These are phyloP conservation scores for Sciaenops ocellatus DNA, from an alignment of 2,797 vertebrate species.

Conservation along the genomic window DNA sequence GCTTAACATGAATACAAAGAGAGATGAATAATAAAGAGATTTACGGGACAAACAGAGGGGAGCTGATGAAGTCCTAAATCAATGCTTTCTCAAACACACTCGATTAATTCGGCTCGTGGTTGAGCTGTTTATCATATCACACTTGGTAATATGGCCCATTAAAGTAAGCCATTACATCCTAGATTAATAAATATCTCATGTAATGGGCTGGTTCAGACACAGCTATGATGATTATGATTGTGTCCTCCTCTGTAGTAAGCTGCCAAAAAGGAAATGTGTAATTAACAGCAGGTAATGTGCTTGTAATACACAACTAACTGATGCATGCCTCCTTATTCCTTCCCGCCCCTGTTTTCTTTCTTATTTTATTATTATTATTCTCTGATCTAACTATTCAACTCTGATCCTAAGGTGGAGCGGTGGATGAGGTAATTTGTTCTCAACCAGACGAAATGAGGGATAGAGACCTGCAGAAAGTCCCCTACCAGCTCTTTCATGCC, in stretches of 20 bases:
- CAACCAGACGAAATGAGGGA: constrained; percentile 90
- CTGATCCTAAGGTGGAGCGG: constrained; percentile 87
- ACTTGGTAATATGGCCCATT: constrained; percentile 23
- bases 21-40: constrained; percentile 46
- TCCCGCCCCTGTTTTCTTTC: background rate
- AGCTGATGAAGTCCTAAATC: constrained; percentile 23
- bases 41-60: constrained; percentile 12
- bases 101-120: constrained; percentile 24
- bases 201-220: constrained; percentile 21
- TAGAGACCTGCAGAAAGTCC: constrained; percentile 91
- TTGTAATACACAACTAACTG: constrained; percentile 15
- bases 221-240: constrained; percentile 20
- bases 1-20: constrained; percentile 23
- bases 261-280: constrained; percentile 17
- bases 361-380: background rate
- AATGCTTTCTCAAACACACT: constrained; percentile 1
- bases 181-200: constrained; percentile 35
- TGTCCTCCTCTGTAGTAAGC: constrained; percentile 20
- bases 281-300: constrained; percentile 25
- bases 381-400: constrained; percentile 34
- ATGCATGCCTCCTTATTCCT: constrained; percentile 1
- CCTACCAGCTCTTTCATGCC: constrained; percentile 92
- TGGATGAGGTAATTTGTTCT: constrained; percentile 89
- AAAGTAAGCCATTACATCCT: constrained; percentile 29
- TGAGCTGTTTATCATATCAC: constrained; percentile 50